Base-by-base conservation (phyloP, 2,113 vertebrate genomes). In the Podocnemis expansa region DNA sequence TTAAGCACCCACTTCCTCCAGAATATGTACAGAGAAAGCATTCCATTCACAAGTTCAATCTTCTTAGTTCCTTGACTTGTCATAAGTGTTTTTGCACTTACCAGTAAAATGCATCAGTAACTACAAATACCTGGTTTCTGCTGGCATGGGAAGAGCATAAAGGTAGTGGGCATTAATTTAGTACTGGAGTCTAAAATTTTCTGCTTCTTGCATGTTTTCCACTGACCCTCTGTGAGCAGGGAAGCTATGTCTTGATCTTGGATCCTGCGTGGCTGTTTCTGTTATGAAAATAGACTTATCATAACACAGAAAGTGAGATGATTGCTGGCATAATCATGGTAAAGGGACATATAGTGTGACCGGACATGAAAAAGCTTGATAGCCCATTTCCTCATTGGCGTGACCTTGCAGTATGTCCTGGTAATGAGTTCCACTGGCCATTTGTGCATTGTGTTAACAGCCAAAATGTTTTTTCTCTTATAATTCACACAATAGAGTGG, bases 21-120 rank as follows among this genome's bases (percentile, higher is more conserved):
- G n/a, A 56, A 51, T 41, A 52, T 75, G 45, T 7, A 27, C 4
- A 51, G 13, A 34, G 4, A 41, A 10, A 78, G 76, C 47, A 1
- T 73, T 95, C 92, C 86, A 95, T 96, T 96, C 94, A 60, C 73
- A 84, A 34, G 19, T 60, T 73, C 2, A 0, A 2, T 90, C 38
- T 78, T 84, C 91, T 92, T 80, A n/a, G 63, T 79, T 93, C 93
- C 84, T 85, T 88, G 82, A 41, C 78, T 90, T 70, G 84, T 63
- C 82, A 56, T 88, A 70, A 86, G 80, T 43, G 90, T 16, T 22
- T 95, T 63, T 92, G 78, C 91, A 82, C 80, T 95, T 95, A 91
- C 91, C 88, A 91, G 88, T 70, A 89, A 95, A 93, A 93, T 8
- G 83, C 91, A 92, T 91, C 88, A 96, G 10, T 82, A 88, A 45